Percentiles rank a stretch among this genome's conserved stretches.
Conservation (phyloP, 1,140 invertebrate species). For the Notospermus geniculatus region DNA sequence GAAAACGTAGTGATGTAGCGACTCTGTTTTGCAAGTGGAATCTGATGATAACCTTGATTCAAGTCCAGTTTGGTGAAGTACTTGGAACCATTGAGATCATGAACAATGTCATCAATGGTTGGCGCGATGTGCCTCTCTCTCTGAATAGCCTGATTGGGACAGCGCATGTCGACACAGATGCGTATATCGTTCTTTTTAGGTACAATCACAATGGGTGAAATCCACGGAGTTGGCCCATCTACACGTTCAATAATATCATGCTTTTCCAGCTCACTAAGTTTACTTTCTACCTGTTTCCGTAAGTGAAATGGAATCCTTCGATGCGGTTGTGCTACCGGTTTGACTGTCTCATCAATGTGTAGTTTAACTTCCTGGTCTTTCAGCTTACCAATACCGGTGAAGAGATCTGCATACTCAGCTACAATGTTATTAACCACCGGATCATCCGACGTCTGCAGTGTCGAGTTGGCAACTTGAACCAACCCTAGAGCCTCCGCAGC, state of each 20-base stretch:
- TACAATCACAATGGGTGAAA: slow-evolving; percentile 28
- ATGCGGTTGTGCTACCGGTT: slow-evolving; percentile 15
- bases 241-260: slow-evolving; percentile 31
- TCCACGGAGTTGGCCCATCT: slow-evolving; percentile 37
- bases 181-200: slow-evolving; percentile 27
- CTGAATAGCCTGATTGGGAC: slow-evolving; percentile 22
- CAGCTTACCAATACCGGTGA: slow-evolving; percentile 24
- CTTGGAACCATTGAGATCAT: slow-evolving; percentile 24
- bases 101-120: slow-evolving; percentile 26
- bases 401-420: slow-evolving; percentile 17
- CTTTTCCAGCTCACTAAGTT: slow-evolving; percentile 23
- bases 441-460: neutral
- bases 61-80: slow-evolving; percentile 28
- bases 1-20: slow-evolving; percentile 23
- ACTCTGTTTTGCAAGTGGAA: slow-evolving; percentile 17
- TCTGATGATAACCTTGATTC: slow-evolving; percentile 26
- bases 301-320: slow-evolving; percentile 21
- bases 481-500: slow-evolving; percentile 13
- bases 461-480: neutral
- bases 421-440: neutral
- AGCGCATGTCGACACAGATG: slow-evolving; percentile 31
- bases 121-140: slow-evolving; percentile 25
- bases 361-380: slow-evolving; percentile 21
- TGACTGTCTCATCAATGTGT: slow-evolving; percentile 21
- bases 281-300: slow-evolving; percentile 13